Conservation (phyloP, 1,140 invertebrate genomes). For the Sesamia nonagrioides region DNA sequence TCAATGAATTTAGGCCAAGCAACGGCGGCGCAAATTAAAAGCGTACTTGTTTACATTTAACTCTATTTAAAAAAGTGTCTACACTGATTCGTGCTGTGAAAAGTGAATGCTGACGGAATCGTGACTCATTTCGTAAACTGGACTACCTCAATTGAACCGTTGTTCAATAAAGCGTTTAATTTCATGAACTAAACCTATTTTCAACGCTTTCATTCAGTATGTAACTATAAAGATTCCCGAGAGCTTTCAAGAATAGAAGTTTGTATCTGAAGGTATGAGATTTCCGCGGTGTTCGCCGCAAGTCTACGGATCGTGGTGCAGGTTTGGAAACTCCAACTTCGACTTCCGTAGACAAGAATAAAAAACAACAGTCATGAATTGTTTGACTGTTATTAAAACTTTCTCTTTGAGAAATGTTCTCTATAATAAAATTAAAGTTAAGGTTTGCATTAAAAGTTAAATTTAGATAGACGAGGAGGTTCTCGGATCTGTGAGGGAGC, state of each 20-base stretch:
- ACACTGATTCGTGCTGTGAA: constrained; percentile 22
- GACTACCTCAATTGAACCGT: constrained; percentile 12
- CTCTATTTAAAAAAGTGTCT: constrained; percentile 62
- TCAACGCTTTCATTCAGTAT: constrained; percentile 38
- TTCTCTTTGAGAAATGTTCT: constrained; percentile 60
- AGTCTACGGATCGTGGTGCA: constrained; percentile 60
- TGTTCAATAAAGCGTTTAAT: constrained; percentile 24
- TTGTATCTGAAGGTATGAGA: constrained; percentile 56
- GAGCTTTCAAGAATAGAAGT: constrained; percentile 63
- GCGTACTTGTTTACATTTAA: constrained; percentile 68
- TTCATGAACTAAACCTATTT: constrained; percentile 37
- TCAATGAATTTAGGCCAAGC: constrained; percentile 79
- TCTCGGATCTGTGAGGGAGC: constrained; percentile 54
- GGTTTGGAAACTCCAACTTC: constrained; percentile 61
- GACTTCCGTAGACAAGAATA: constrained; percentile 55
- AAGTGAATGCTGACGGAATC: constrained; percentile 15
- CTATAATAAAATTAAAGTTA: constrained; percentile 65
- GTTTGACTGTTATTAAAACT: constrained; percentile 67
- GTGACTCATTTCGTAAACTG: constrained; percentile 33
- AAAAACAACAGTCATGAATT: constrained; percentile 63
- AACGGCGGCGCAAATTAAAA: constrained; percentile 70
- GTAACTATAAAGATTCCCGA: constrained; percentile 53
- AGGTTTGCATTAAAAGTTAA: constrained; percentile 63
- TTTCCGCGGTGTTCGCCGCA: constrained; percentile 57
- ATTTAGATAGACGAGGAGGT: constrained; percentile 35